Conservation (phyloP, 2,797 vertebrate genomes). For the Tadarida brasiliensis region DNA sequence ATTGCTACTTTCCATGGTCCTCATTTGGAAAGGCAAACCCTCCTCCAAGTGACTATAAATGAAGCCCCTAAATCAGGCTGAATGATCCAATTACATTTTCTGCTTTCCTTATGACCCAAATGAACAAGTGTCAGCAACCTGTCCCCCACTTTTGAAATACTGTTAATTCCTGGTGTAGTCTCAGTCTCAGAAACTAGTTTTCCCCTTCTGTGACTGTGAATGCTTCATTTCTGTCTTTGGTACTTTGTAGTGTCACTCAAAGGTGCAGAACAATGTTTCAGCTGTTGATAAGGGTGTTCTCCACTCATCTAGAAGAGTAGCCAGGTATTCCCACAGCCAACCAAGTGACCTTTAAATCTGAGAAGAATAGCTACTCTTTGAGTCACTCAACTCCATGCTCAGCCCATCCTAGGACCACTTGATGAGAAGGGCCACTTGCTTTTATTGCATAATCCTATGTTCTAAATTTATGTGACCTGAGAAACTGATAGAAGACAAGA, state of each 20-base stretch:
- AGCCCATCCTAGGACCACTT: neutral
- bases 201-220: neutral
- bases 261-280: neutral
- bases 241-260: neutral
- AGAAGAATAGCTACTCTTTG: neutral
- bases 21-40: conserved; percentile 51
- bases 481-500: neutral
- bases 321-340: neutral
- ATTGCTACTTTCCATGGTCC: neutral
- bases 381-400: neutral
- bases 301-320: neutral
- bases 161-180: neutral
- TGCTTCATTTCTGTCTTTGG: neutral
- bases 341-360: neutral
- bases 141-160: neutral
- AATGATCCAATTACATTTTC: conserved; percentile 13
- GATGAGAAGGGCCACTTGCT: neutral
- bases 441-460: neutral
- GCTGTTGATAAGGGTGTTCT: neutral
- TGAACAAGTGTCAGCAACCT: neutral
- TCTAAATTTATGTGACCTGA: conserved; percentile 23
- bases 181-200: conserved; percentile 1
- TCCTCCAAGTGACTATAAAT: conserved; percentile 7
- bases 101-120: conserved; percentile 23
- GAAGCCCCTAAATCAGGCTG: neutral